Evolutionary conservation across 2,113 vertebrate genomes (phyloP).

Genomic region (Epinephelus fuscoguttatus): DNA sequence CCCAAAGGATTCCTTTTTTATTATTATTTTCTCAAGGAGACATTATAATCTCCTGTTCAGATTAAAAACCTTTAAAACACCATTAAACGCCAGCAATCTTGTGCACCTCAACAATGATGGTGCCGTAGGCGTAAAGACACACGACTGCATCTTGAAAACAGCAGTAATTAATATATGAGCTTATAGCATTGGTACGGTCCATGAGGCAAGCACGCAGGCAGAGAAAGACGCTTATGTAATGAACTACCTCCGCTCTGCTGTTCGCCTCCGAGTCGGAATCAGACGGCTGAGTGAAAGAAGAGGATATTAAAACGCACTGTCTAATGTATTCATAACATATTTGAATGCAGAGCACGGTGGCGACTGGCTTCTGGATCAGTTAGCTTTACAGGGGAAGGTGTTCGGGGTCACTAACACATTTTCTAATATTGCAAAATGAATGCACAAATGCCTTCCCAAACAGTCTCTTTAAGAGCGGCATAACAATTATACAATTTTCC

Average conservation of each 20-base stretch:
- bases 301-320: constrained; percentile 81
- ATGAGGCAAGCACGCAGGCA: constrained; percentile 58
- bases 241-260: constrained; percentile 64
- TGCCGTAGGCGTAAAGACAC: constrained; percentile 39
- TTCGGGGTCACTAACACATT: constrained; percentile 77
- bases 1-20: neutral
- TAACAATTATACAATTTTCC: constrained; percentile 78
- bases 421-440: constrained; percentile 77
- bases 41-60: constrained; percentile 21
- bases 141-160: constrained; percentile 60
- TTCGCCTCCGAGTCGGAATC: constrained; percentile 69
- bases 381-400: constrained; percentile 80
- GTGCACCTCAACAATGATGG: constrained; percentile 31
- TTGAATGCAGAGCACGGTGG: constrained; percentile 69
- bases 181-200: constrained; percentile 59
- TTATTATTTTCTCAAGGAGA: constrained; percentile 11
- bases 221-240: constrained; percentile 69
- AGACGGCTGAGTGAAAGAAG: constrained; percentile 71
- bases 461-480: constrained; percentile 68
- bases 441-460: constrained; percentile 70
- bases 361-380: constrained; percentile 78
- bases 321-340: constrained; percentile 85
- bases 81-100: constrained; percentile 20
- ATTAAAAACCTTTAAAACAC: constrained; percentile 45
- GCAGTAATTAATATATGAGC: constrained; percentile 76